Evolutionary conservation across 2,797 vertebrate species (phyloP).

Genomic region (Brachymystax lenok): DNA sequence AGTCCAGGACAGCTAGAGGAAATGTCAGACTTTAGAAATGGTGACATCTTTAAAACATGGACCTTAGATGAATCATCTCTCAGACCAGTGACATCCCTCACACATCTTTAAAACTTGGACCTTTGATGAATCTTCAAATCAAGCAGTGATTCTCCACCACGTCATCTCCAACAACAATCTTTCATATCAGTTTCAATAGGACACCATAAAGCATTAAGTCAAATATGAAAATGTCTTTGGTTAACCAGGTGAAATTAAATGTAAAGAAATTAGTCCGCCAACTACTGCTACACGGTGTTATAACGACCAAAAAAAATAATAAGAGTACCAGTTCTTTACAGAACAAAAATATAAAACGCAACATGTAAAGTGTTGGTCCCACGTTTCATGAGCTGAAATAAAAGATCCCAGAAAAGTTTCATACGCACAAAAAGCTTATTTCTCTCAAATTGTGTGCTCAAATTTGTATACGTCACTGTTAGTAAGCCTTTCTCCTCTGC

Average conservation of each 20-base stretch:
- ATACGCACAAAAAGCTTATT: too few relatives aligned
- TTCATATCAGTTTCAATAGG: constrained; percentile 4
- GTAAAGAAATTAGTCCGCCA: constrained; percentile 20
- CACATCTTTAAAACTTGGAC: not conserved
- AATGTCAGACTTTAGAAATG: constrained; percentile 45
- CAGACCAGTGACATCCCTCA: not conserved
- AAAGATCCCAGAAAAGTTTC: too few relatives aligned
- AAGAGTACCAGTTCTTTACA: constrained; percentile 3
- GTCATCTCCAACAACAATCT: constrained; percentile 6
- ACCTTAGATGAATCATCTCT: not conserved
- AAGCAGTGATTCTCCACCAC: not conserved
- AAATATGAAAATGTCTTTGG: constrained; percentile 61
- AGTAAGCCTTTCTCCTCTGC: too few relatives aligned
- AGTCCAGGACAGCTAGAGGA: constrained; percentile 37
- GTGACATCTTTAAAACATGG: not conserved
- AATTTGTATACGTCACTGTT: too few relatives aligned
- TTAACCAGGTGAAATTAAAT: constrained; percentile 47
- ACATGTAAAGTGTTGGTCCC: too few relatives aligned
- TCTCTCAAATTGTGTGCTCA: too few relatives aligned
- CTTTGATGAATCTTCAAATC: not conserved
- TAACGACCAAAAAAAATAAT: not conserved
- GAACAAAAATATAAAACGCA: too few relatives aligned
- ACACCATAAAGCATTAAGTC: constrained; percentile 30
- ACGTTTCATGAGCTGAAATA: too few relatives aligned
- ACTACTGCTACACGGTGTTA: constrained; percentile 32